Conservation (phyloP, 2,113 vertebrate species). For the Physeter macrocephalus region DNA sequence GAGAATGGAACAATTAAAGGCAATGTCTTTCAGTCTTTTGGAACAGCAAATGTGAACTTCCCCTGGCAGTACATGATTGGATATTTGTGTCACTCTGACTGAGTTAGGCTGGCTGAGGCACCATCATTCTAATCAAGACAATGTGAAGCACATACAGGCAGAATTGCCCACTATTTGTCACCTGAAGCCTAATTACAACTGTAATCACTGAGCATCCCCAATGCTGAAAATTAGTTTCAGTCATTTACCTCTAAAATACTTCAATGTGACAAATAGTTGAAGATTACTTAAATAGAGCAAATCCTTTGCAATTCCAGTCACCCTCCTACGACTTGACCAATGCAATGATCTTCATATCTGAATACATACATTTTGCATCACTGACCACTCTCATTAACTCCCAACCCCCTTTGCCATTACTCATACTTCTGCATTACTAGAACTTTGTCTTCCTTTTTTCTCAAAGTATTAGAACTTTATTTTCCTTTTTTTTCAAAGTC, state of each 20-base stretch:
- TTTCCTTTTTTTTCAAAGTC: not conserved
- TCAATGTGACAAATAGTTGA: not conserved
- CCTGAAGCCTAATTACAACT: not conserved
- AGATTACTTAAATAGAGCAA: not conserved
- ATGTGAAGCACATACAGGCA: not conserved
- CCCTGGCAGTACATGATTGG: accelerated
- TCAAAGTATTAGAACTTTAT: not conserved
- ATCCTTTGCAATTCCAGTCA: not conserved
- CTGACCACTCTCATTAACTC: not conserved
- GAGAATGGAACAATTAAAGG: not conserved
- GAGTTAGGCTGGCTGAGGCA: not conserved
- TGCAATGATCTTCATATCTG: not conserved
- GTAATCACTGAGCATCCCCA: not conserved
- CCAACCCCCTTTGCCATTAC: not conserved
- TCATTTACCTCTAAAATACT: not conserved
- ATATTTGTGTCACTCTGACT: not conserved
- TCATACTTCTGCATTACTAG: not conserved
- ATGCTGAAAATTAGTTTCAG: not conserved
- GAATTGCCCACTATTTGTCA: not conserved
- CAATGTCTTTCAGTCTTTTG: not conserved
- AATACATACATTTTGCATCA: not conserved
- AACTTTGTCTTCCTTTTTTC: not conserved
- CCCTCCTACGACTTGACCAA: not conserved
- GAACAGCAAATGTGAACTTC: not conserved
- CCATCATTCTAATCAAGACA: not conserved